Conservation (phyloP, 2,113 vertebrate species). For the Ceyx melanurus region DNA sequence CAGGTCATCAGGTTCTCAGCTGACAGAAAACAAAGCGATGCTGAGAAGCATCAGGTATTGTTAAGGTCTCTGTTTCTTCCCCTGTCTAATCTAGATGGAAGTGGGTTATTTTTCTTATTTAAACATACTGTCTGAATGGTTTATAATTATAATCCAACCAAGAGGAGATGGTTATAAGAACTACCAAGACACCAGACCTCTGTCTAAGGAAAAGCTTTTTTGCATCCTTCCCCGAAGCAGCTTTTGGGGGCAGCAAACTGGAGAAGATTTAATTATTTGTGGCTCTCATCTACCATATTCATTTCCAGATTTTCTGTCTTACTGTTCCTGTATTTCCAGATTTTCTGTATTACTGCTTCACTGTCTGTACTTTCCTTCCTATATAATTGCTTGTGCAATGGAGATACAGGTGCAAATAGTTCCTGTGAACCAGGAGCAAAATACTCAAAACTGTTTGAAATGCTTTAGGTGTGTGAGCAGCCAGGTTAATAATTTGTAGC, state of each 20-base stretch:
- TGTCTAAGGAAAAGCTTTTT: not conserved
- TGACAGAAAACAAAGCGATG: not conserved
- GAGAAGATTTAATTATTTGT: not conserved
- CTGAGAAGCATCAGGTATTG: not conserved
- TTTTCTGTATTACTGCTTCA: not conserved
- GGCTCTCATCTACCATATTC: fast-evolving
- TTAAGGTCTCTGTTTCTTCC: not conserved
- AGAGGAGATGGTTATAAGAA: not conserved
- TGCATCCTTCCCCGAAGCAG: not conserved
- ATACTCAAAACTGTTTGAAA: not conserved
- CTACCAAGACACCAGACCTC: not conserved
- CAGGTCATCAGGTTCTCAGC: not conserved
- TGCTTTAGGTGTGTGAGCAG: not conserved
- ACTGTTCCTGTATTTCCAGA: not conserved
- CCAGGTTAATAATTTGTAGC: not conserved
- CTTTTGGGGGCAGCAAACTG: not conserved
- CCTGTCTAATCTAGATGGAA: not conserved
- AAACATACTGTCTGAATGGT: not conserved
- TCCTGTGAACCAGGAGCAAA: not conserved
- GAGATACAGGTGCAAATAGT: not conserved
- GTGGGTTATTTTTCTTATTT: not conserved
- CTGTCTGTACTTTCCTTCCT: not conserved
- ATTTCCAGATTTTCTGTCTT: not conserved
- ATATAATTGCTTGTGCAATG: not conserved
- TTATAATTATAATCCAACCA: not conserved